A percentile compares a stretch with the other conserved stretches of the same genome.
Conservation (phyloP, 1,140 invertebrate genomes). For the Philotrypesis tridentata region DNA sequence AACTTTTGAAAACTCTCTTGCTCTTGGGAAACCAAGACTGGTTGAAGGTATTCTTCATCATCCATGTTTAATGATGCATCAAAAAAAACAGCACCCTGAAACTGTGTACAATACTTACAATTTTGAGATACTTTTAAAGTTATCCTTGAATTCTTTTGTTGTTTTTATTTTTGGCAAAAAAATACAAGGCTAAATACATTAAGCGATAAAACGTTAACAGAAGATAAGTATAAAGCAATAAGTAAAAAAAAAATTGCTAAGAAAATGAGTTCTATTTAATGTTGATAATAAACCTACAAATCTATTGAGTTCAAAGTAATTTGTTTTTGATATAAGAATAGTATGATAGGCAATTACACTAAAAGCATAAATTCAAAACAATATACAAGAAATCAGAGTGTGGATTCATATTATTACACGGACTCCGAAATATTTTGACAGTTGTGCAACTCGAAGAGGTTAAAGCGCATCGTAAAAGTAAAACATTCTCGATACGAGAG, state of each 20-base stretch:
- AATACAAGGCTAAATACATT: too few relatives aligned
- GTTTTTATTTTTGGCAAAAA: too few relatives aligned
- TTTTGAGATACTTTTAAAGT: too few relatives aligned
- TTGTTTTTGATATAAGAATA: neutral
- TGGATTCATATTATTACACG: too few relatives aligned
- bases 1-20: constrained; percentile 74
- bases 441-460: neutral
- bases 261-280: neutral
- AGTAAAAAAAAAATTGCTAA: neutral
- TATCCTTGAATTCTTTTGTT: too few relatives aligned
- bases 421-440: neutral
- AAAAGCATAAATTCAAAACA: neutral
- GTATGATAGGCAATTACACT: too few relatives aligned
- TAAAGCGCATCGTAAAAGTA: neutral
- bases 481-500: too few relatives aligned
- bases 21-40: constrained; percentile 70
- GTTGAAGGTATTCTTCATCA: constrained; percentile 73
- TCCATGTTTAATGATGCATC: constrained; percentile 75
- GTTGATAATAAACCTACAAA: neutral
- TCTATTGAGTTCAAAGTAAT: neutral
- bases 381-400: neutral
- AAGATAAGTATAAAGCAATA: neutral
- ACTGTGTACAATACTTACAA: neutral
- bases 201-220: too few relatives aligned
- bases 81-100: constrained; percentile 76